phyloP scores from a whole-genome alignment of 1,140 invertebrate species.

The Popillia japonica region DNA sequence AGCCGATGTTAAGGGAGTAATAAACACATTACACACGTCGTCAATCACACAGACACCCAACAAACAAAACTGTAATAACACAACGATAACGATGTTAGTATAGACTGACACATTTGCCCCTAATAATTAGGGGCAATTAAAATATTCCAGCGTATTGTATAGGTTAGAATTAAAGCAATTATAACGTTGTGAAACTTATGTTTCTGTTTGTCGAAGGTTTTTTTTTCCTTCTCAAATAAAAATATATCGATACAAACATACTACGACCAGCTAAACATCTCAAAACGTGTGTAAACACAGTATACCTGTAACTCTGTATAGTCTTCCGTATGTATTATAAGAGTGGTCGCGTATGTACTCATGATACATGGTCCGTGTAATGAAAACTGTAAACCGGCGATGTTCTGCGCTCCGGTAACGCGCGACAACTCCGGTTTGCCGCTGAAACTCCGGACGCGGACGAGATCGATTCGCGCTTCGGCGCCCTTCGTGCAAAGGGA shows the following conservation, averaged over 20 bases:
- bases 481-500: slow-evolving; percentile 19
- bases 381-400: slow-evolving; percentile 6
- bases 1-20: neutral
- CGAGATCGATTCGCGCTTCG: slow-evolving; percentile 30
- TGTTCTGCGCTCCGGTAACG: slow-evolving; percentile 30
- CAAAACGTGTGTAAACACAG: neutral
- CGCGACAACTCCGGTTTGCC: slow-evolving; percentile 28
- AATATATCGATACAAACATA: too few relatives aligned
- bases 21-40: slow-evolving; percentile 1
- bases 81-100: too few relatives aligned
- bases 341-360: slow-evolving; percentile 20
- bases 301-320: slow-evolving; percentile 29
- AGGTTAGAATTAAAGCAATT: neutral
- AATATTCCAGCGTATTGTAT: neutral
- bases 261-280: neutral
- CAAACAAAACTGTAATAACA: too few relatives aligned
- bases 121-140: too few relatives aligned
- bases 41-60: slow-evolving; percentile 1
- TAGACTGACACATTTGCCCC: too few relatives aligned
- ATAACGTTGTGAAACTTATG: neutral
- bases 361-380: slow-evolving; percentile 32
- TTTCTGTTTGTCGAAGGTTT: too few relatives aligned
- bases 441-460: slow-evolving; percentile 26
- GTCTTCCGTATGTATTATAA: slow-evolving; percentile 4
- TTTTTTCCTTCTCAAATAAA: too few relatives aligned